Conservation (phyloP, 2,797 vertebrate species). For the Natrix natrix region DNA sequence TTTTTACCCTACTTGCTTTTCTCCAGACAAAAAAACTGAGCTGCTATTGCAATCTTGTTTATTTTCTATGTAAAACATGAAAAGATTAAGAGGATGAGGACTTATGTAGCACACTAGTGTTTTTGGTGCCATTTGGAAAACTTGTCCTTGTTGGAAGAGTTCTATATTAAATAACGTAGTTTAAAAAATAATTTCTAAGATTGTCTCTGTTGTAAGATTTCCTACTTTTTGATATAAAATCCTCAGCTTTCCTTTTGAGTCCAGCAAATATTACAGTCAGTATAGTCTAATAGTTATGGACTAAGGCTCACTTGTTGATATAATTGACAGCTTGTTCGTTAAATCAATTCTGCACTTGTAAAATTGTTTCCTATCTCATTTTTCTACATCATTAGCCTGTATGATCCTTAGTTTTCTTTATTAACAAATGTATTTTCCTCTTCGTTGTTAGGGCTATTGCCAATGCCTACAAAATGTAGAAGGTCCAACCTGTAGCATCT, state of each 20-base stretch:
- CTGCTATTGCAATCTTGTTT: neutral
- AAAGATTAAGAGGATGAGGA: neutral
- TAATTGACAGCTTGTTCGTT: neutral
- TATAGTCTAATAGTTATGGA: neutral
- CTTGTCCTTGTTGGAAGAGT: neutral
- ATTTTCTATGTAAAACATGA: neutral
- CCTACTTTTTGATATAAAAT: neutral
- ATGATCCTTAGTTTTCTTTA: neutral
- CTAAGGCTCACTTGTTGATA: neutral
- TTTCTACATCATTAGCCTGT: neutral
- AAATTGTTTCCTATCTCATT: neutral
- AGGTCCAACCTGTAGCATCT: constrained; percentile 80
- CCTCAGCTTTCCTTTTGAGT: neutral
- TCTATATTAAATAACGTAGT: neutral
- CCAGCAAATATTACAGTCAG: neutral
- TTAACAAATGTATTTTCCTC: constrained; percentile 10
- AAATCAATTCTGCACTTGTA: neutral
- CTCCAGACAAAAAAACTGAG: neutral
- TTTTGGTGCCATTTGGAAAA: neutral
- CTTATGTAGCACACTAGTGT: neutral
- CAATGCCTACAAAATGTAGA: constrained; percentile 80
- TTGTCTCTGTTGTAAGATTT: neutral
- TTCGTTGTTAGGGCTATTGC: constrained; percentile 78
- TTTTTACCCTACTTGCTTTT: neutral
- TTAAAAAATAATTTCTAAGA: neutral